Conservation (phyloP, 2,113 vertebrate species). For the Triplophysa dalaica region DNA sequence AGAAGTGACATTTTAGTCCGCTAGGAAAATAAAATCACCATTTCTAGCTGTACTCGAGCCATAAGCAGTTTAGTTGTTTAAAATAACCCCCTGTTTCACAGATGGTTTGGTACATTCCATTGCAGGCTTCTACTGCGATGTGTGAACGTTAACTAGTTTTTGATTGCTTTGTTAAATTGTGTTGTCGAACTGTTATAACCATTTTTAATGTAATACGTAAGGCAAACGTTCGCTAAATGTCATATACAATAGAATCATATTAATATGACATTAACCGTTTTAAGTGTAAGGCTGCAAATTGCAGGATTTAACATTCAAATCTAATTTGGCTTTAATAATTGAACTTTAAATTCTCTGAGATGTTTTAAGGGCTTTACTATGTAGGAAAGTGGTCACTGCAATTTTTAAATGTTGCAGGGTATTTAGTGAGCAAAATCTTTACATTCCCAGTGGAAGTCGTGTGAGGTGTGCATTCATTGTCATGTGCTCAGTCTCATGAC, state of each 20-base stretch:
- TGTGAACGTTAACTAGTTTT: conserved; percentile 38
- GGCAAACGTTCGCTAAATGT: neutral
- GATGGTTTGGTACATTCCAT: conserved; percentile 53
- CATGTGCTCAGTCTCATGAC: conserved; percentile 55
- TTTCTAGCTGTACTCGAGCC: neutral
- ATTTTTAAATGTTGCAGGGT: neutral
- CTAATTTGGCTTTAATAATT: neutral
- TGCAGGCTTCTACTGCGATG: conserved; percentile 52
- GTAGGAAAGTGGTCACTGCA: neutral
- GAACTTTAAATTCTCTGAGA: neutral
- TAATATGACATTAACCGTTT: neutral
- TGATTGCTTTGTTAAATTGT: neutral
- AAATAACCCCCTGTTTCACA: neutral
- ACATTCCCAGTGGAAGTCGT: neutral
- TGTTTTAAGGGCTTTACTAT: neutral
- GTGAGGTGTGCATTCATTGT: conserved; percentile 27
- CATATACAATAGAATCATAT: neutral
- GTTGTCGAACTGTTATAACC: neutral
- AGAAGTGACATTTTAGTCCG: neutral
- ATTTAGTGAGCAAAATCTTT: neutral
- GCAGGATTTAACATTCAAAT: neutral
- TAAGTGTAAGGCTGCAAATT: neutral
- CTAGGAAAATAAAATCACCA: neutral
- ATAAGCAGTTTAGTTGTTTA: neutral
- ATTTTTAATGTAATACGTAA: neutral